A percentile compares a stretch with the other conserved stretches of the same genome.
Conservation (phyloP, 2,113 vertebrate species). For the Perca fluviatilis region DNA sequence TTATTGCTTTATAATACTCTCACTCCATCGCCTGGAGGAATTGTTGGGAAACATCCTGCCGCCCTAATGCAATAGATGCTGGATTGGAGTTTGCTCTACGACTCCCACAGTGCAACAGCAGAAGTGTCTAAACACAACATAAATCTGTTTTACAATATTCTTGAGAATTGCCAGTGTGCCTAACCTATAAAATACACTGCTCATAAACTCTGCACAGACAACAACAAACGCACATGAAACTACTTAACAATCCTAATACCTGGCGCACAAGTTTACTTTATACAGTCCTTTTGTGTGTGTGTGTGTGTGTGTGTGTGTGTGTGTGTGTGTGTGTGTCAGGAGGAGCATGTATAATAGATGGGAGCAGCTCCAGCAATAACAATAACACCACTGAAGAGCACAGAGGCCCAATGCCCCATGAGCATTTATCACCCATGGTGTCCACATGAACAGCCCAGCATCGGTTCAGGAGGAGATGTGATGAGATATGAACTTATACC, state of each 20-base stretch:
- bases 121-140: conserved; percentile 35
- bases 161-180: conserved; percentile 26
- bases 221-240: conserved; percentile 36
- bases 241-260: conserved; percentile 8
- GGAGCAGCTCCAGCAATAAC: conserved; percentile 4
- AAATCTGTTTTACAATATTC: conserved; percentile 59
- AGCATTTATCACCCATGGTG: not conserved
- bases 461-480: not conserved
- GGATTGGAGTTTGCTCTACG: conserved; percentile 33
- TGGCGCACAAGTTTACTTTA: not conserved
- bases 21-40: conserved; percentile 7
- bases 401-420: not conserved
- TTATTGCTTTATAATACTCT: conserved; percentile 18
- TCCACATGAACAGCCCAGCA: not conserved
- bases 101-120: conserved; percentile 27
- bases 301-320: not conserved
- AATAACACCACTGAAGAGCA: not conserved
- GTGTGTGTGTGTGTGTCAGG: not conserved
- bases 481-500: not conserved
- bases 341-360: not conserved
- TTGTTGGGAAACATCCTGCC: conserved; percentile 5
- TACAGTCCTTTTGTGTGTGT: not conserved
- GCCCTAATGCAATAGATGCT: conserved; percentile 30
- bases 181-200: conserved; percentile 20
- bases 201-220: conserved; percentile 24